These are phyloP conservation scores for Sus scrofa DNA, from an alignment of 2,113 vertebrate species.

Conservation along the genomic window DNA sequence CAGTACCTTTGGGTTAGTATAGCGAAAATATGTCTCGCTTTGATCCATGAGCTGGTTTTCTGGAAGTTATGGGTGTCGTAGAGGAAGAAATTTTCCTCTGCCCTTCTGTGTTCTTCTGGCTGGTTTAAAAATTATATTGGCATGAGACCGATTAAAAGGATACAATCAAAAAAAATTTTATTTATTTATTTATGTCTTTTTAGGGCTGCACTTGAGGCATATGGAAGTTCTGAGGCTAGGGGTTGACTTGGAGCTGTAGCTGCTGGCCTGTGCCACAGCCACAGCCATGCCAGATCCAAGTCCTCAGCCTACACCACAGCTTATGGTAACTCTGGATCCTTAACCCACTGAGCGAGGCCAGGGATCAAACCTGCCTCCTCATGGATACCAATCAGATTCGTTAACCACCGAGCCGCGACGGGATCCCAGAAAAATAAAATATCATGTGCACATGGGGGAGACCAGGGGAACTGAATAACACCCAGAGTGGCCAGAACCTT, in stretches of 20 bases:
- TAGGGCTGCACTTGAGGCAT: no score
- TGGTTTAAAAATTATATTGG: background rate
- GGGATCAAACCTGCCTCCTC: no score
- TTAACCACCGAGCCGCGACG: no score
- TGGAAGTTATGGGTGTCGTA: background rate
- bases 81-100: background rate
- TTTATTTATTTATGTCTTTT: no score
- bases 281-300: no score
- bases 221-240: no score
- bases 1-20: background rate
- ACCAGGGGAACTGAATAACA: background rate
- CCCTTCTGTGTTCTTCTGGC: background rate
- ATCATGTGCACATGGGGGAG: background rate
- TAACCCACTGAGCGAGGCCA: no score
- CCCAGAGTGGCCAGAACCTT: background rate
- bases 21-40: background rate
- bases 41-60: background rate
- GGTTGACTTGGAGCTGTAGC: no score
- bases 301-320: no score
- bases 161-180: background rate
- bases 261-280: no score
- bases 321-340: no score
- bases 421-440: background rate
- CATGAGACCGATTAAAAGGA: background rate
- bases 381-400: no score